Conservation (phyloP, 2,113 vertebrate genomes). For the Vulpes lagopus region DNA sequence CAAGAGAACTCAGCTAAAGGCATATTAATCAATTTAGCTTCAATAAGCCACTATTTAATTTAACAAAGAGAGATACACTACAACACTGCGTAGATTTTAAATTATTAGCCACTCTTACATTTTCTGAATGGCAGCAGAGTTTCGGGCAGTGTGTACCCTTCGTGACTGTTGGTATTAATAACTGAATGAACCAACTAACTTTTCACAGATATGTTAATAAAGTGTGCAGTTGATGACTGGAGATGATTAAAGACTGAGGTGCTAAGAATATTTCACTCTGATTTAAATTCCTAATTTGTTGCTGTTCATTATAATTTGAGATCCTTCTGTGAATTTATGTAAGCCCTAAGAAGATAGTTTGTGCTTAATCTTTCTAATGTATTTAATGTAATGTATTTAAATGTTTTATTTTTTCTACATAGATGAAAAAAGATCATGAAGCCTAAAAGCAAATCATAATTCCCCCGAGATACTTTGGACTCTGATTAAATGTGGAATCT, state of each 20-base stretch:
- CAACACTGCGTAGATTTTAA: not conserved
- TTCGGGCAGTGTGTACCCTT: not conserved
- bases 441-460: constrained; percentile 42
- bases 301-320: not conserved
- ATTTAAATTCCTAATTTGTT: constrained; percentile 43
- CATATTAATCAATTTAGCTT: constrained; percentile 7
- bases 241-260: not conserved
- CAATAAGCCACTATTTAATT: not conserved
- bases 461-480: not conserved
- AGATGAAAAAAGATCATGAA: constrained; percentile 32
- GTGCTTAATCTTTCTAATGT: not conserved
- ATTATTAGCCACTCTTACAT: not conserved
- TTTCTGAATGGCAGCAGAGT: not conserved
- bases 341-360: not conserved
- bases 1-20: not conserved
- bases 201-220: not conserved
- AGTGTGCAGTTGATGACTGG: not conserved
- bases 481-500: not conserved
- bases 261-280: not conserved
- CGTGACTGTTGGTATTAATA: not conserved
- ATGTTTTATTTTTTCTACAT: not conserved
- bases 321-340: not conserved
- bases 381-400: not conserved
- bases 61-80: constrained; percentile 10
- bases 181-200: not conserved